A percentile compares a stretch with the other conserved stretches of the same genome.
These are phyloP conservation scores for Scrobipalpa atriplicella DNA, from an alignment of 2,888 invertebrate genomes.

Conservation along the genomic window DNA sequence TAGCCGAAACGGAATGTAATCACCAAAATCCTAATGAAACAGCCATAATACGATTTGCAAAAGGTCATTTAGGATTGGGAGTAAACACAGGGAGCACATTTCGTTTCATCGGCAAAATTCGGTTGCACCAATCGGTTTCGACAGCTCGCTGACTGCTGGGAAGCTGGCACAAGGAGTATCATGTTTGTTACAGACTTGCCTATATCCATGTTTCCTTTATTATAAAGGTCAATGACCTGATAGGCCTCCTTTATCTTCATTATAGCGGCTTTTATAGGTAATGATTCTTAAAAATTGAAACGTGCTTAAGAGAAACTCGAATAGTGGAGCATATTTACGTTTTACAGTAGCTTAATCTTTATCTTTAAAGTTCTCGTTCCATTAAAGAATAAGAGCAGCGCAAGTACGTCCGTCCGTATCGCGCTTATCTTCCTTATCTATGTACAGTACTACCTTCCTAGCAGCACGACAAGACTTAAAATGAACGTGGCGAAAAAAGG, in stretches of 20 bases:
- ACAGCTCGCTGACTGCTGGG: slow-evolving; percentile 54
- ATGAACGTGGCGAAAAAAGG: too few relatives aligned
- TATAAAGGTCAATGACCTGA: background rate
- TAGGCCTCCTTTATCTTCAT: too few relatives aligned
- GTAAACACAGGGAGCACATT: background rate
- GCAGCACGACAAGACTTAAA: background rate
- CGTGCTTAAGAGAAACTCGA: background rate
- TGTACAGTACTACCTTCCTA: background rate
- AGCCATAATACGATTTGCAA: slow-evolving; percentile 12
- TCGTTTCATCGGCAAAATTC: slow-evolving; percentile 51
- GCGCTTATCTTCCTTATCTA: slow-evolving; percentile 1
- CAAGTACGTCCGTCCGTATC: slow-evolving; percentile 1
- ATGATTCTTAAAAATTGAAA: too few relatives aligned
- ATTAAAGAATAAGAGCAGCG: background rate
- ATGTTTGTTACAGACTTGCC: background rate
- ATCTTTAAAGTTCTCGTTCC: background rate
- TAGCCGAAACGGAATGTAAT: slow-evolving; percentile 4
- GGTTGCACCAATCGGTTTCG: slow-evolving; percentile 69
- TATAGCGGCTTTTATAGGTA: too few relatives aligned
- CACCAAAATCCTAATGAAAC: background rate
- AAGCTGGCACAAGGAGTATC: slow-evolving; percentile 51
- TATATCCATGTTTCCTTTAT: background rate
- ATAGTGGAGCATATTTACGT: background rate
- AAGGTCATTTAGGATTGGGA: slow-evolving; percentile 18
- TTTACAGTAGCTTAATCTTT: slow-evolving; percentile 8